Evolutionary conservation across 2,113 vertebrate species (phyloP).

Genomic region (Ptychochromis oligacanthus): DNA sequence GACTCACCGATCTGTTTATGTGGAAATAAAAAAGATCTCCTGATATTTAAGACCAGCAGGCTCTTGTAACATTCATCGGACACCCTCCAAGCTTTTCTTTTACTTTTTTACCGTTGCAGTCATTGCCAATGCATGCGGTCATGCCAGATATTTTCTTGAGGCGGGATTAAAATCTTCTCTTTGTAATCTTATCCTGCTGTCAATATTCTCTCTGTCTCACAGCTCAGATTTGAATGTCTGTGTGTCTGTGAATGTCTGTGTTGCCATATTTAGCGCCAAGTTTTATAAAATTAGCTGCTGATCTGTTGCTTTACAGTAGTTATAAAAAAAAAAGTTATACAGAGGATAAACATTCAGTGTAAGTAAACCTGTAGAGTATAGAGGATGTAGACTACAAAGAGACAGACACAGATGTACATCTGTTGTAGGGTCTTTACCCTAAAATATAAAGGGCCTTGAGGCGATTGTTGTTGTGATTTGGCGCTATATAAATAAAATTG

Average conservation of each 20-base stretch:
- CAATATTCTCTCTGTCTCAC: neutral
- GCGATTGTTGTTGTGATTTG: too few species aligned
- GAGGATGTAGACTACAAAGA: too few species aligned
- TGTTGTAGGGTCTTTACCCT: too few species aligned
- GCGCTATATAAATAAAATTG: too few species aligned
- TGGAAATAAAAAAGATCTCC: constrained; percentile 58
- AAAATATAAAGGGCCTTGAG: too few species aligned
- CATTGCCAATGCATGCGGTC: constrained; percentile 45
- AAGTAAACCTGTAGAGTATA: too few species aligned
- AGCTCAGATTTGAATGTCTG: neutral
- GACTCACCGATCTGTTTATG: constrained; percentile 59
- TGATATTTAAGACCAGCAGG: constrained; percentile 51
- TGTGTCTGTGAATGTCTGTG: neutral
- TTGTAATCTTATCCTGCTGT: constrained; percentile 41
- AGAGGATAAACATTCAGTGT: too few species aligned
- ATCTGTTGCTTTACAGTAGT: neutral
- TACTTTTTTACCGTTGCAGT: constrained; percentile 44
- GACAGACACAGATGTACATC: too few species aligned
- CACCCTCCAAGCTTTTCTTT: constrained; percentile 23
- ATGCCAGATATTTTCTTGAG: constrained; percentile 70
- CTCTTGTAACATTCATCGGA: constrained; percentile 54
- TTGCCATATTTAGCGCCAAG: neutral
- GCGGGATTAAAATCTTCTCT: constrained; percentile 69
- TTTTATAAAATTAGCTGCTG: neutral
- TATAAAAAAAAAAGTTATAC: too few species aligned